A percentile compares a stretch with the other conserved stretches of the same genome.
Evolutionary conservation across 2,888 invertebrate species (phyloP).

Genomic region (Thalpophila matura): DNA sequence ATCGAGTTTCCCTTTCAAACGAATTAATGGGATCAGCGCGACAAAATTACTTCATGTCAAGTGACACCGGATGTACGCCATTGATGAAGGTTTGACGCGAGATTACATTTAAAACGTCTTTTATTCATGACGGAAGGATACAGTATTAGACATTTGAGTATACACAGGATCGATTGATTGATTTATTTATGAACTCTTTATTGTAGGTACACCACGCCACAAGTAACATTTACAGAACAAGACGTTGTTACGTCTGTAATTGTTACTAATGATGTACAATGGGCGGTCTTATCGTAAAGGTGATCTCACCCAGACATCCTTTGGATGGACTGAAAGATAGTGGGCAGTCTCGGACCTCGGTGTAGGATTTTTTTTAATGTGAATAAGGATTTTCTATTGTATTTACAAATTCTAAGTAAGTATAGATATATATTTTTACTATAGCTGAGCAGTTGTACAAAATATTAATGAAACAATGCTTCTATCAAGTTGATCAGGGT

Average conservation of each 20-base stretch:
- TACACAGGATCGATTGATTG: neutral
- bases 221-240: no score
- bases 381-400: neutral
- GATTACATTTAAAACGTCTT: slow-evolving; percentile 9
- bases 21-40: slow-evolving; percentile 27
- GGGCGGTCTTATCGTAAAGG: neutral
- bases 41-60: slow-evolving; percentile 9
- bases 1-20: slow-evolving; percentile 30
- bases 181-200: no score
- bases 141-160: neutral
- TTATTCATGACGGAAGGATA: slow-evolving; percentile 5
- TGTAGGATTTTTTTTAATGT: no score
- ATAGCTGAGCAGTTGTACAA: slow-evolving; percentile 26
- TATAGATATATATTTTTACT: neutral
- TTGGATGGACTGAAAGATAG: no score
- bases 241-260: no score
- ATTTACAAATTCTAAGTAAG: neutral
- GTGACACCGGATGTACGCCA: slow-evolving; percentile 3
- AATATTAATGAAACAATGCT: slow-evolving; percentile 4
- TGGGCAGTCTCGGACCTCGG: no score
- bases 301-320: no score
- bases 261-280: no score
- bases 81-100: slow-evolving; percentile 27
- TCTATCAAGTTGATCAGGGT: neutral
- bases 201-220: no score